phyloP scores from a whole-genome alignment of 2,888 invertebrate species.

The Apotomis turbidana region DNA sequence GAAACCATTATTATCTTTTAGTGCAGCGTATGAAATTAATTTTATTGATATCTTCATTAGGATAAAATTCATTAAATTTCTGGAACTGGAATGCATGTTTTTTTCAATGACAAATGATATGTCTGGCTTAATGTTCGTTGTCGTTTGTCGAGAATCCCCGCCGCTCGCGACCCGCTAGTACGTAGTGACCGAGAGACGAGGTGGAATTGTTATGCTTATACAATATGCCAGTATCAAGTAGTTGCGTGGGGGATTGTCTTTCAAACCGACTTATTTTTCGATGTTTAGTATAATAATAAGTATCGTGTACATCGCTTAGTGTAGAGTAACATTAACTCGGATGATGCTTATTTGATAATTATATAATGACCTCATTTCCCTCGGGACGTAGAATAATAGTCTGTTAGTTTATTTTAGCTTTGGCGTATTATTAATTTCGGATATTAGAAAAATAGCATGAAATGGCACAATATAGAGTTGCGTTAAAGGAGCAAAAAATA shows the following conservation, averaged over 20 bases:
- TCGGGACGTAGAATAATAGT: conserved; percentile 33
- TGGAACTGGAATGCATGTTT: conserved; percentile 20
- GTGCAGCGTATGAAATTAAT: conserved; percentile 16
- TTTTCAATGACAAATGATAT: not conserved
- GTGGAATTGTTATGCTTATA: not conserved
- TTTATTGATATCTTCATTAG: conserved; percentile 15
- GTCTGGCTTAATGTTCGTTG: not conserved
- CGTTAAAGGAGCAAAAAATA: conserved; percentile 65
- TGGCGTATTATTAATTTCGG: conserved; percentile 19
- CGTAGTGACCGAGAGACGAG: not conserved
- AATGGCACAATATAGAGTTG: conserved; percentile 62
- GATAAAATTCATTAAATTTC: not conserved
- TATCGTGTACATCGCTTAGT: conserved; percentile 65
- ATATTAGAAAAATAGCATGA: conserved; percentile 21
- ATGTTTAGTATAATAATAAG: conserved; percentile 43
- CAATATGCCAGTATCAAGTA: not conserved
- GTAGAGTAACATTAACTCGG: conserved; percentile 53
- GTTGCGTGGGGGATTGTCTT: not conserved
- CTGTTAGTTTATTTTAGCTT: conserved; percentile 34
- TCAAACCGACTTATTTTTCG: conserved; percentile 14
- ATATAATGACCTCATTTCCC: conserved; percentile 58
- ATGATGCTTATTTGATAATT: conserved; percentile 51
- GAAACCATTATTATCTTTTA: conserved; percentile 18
- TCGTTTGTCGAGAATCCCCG: conserved; percentile 6
- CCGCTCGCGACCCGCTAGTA: not conserved